Base-by-base conservation (phyloP, 2,888 invertebrate species). In the Cotesia congregata region DNA sequence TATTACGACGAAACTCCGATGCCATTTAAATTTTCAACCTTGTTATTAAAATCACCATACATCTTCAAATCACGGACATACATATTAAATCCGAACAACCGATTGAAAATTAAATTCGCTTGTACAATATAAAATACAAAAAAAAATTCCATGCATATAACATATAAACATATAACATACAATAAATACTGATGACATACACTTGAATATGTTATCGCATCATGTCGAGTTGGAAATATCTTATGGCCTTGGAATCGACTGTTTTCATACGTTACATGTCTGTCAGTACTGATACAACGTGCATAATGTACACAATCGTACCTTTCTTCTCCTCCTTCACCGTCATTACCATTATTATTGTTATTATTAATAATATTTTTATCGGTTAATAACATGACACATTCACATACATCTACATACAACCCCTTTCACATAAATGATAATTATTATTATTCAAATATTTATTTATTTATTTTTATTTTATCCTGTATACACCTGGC, bases 161-260 rank as follows among this genome's bases (percentile, higher is more conserved):
- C 12, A 41, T 41, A 41, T 41, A 9, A 12, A 50, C 12, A 41
- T 41, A 41, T 41, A 9, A 9, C 9, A 41, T 9, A 41, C 9
- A 41, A 41, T 6, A 12, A 12, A 12, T 50, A 50, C 12, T 12
- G 3, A 50, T 50, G 12, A 50, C 50, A 50, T 50, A 12, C 50
- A 50, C 38, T 20, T 68, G 50, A 40, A 39, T 50, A 69, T 61
- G 76, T 76, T 78, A 78, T 79, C 75, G 74, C 77, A 68, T 67
- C 67, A 62, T 73, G 75, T 74, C 72, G 71, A 71, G 71, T 79
- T 79, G 72, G 67, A 68, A 71, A 68, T 79, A 78, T 79, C 76
- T 72, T 65, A 70, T 77, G 79, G 75, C 78, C 79, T 79, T 79
- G 75, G 74, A 64, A 76, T 59, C 50, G 17, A 73, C 61, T 40